phyloP scores from a whole-genome alignment of 2,113 vertebrate species.

The Tetrax tetrax region DNA sequence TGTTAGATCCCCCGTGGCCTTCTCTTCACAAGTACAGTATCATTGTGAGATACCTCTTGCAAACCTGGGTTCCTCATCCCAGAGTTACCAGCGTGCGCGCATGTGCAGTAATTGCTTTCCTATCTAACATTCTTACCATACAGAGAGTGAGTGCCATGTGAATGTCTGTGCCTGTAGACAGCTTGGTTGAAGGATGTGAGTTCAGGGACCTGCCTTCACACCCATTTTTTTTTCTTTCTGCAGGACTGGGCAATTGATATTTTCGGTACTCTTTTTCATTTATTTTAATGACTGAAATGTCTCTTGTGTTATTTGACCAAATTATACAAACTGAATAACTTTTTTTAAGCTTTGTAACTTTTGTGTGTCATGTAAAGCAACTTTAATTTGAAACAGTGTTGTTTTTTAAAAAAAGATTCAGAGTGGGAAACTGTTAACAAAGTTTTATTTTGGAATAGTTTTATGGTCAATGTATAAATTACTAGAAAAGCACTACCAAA shows the following conservation, averaged over 20 bases:
- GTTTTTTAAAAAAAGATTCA: background rate
- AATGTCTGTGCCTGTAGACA: background rate
- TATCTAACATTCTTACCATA: background rate
- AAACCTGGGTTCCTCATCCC: background rate
- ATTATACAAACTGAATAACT: background rate
- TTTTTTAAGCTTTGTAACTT: background rate
- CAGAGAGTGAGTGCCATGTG: background rate
- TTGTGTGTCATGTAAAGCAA: background rate
- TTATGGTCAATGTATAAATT: background rate
- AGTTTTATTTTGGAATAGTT: background rate
- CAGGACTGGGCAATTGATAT: background rate
- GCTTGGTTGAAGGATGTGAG: background rate
- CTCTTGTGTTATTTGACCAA: background rate
- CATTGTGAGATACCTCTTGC: background rate
- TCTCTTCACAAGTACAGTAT: background rate
- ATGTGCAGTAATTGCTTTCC: background rate
- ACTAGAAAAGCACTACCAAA: background rate
- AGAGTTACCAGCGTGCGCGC: background rate
- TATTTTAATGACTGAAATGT: background rate
- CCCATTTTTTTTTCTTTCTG: background rate
- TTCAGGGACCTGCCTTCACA: background rate
- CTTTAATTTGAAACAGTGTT: constrained; percentile 19
- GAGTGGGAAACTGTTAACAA: background rate
- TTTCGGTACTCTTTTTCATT: background rate
- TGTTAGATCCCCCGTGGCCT: background rate